Percentiles rank a stretch among this genome's conserved stretches.
phyloP scores from a whole-genome alignment of 2,888 invertebrate genomes.

The Drosophila demipolita region DNA sequence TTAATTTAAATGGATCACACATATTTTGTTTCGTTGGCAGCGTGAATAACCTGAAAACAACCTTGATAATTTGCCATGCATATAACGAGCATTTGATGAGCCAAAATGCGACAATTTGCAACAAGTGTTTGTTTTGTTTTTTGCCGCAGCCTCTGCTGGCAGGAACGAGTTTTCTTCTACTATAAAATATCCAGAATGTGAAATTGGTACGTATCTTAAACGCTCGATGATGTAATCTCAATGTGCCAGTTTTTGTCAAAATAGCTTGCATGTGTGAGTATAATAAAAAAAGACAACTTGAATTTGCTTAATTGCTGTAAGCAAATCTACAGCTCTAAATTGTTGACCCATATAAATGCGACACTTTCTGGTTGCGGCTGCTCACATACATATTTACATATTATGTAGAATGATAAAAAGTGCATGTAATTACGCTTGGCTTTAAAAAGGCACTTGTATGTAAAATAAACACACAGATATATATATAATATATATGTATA shows the following conservation, averaged over 20 bases:
- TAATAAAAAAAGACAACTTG: constrained; percentile 34
- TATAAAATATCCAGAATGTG: constrained; percentile 48
- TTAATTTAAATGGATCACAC: constrained; percentile 45
- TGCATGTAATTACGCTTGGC: constrained; percentile 75
- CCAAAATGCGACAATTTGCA: constrained; percentile 55
- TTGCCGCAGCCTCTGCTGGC: constrained; percentile 30
- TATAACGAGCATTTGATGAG: constrained; percentile 43
- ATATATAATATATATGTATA: neutral
- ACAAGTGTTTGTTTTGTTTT: constrained; percentile 63
- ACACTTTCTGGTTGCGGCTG: constrained; percentile 56
- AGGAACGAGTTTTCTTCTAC: constrained; percentile 51
- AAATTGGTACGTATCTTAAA: constrained; percentile 39
- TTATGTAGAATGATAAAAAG: constrained; percentile 64
- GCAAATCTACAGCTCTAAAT: constrained; percentile 75
- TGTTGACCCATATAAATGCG: constrained; percentile 78
- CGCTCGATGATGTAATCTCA: constrained; percentile 70
- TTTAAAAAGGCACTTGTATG: constrained; percentile 74
- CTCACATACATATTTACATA: constrained; percentile 4
- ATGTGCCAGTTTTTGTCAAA: constrained; percentile 69
- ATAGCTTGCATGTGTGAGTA: constrained; percentile 3
- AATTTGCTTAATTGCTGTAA: constrained; percentile 75
- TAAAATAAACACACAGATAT: constrained; percentile 43
- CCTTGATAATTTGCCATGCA: constrained; percentile 58
- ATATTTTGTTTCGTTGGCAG: constrained; percentile 38
- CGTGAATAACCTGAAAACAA: constrained; percentile 44